Conservation (phyloP, 2,113 vertebrate genomes). For the Clarias magur region DNA sequence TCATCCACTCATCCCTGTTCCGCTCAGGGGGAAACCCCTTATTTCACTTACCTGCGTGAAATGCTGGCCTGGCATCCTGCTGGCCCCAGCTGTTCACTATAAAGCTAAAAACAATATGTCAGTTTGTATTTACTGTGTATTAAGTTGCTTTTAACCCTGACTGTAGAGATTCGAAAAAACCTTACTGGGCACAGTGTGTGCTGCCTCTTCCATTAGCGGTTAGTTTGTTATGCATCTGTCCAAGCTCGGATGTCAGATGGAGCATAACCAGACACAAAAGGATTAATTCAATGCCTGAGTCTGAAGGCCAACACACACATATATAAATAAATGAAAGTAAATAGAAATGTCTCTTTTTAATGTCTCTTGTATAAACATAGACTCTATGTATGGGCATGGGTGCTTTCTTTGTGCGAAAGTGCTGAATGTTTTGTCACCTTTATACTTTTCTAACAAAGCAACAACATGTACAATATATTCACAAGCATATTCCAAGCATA, state of each 20-base stretch:
- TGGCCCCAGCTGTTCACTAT: conserved; percentile 38
- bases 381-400: neutral
- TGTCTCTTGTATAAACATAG: neutral
- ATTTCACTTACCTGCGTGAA: conserved; percentile 68
- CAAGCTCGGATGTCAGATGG: conserved; percentile 8
- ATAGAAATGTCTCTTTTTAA: neutral
- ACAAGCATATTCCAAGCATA: neutral
- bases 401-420: neutral
- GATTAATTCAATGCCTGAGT: neutral
- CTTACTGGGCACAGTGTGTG: neutral
- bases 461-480: neutral
- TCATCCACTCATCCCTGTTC: conserved; percentile 1
- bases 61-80: conserved; percentile 21
- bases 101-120: conserved; percentile 33
- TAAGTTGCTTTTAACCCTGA: neutral
- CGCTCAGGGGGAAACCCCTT: conserved; percentile 26
- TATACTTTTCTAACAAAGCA: neutral
- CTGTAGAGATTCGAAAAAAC: neutral
- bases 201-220: conserved; percentile 9
- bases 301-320: neutral
- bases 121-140: conserved; percentile 20
- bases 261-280: conserved; percentile 15
- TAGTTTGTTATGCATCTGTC: conserved; percentile 27
- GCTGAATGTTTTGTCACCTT: neutral
- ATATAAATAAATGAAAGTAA: neutral